A percentile compares a stretch with the other conserved stretches of the same genome.
Conservation (phyloP, 1,140 invertebrate genomes). For the Aphaenogaster rudis region DNA sequence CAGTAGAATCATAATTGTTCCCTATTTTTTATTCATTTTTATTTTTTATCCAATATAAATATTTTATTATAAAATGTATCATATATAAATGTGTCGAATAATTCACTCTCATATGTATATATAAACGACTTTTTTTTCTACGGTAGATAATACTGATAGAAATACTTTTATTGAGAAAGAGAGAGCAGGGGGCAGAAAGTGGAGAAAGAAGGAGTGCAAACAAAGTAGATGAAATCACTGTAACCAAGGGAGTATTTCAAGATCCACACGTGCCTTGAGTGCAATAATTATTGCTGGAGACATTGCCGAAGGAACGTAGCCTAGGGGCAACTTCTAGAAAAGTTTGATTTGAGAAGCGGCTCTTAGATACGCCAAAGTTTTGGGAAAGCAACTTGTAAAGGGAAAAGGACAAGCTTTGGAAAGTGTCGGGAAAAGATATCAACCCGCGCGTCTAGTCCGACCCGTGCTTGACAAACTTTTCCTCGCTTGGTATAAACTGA, state of each 20-base stretch:
- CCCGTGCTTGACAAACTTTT: constrained; percentile 32
- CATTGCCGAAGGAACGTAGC: constrained; percentile 10
- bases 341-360: constrained; percentile 53
- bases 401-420: background rate
- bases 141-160: background rate
- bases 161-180: background rate
- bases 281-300: constrained; percentile 54
- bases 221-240: constrained; percentile 29
- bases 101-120: background rate
- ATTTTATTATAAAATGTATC: background rate
- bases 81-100: background rate
- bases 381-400: constrained; percentile 24
- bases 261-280: constrained; percentile 26
- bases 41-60: background rate
- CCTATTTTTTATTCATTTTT: background rate
- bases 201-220: constrained; percentile 1
- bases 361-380: constrained; percentile 45
- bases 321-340: constrained; percentile 44
- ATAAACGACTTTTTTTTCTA: background rate
- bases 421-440: constrained; percentile 43
- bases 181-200: background rate
- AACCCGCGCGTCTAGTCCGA: constrained; percentile 30
- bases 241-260: background rate
- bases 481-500: constrained; percentile 37
- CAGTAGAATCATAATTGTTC: background rate